Conservation (phyloP, 2,888 invertebrate species). For the Diplazon laetatorius region DNA sequence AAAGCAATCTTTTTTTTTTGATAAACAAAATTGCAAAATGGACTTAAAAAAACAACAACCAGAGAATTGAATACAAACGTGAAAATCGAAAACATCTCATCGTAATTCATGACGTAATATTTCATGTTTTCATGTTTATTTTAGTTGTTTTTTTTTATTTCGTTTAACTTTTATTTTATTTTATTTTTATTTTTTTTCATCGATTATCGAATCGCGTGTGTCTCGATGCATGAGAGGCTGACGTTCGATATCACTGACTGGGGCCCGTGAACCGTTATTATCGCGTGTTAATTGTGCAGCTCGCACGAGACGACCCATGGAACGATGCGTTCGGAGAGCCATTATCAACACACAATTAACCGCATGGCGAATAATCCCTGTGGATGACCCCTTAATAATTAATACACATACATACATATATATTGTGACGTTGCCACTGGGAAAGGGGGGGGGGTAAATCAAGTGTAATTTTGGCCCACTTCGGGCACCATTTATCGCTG, state of each 20-base stretch:
- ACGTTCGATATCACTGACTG: slow-evolving; percentile 21
- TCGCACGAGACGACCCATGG: slow-evolving; percentile 38
- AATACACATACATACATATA: too few relatives aligned
- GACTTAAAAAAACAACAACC: too few relatives aligned
- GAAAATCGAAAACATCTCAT: too few relatives aligned
- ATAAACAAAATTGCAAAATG: not conserved
- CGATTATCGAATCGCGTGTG: slow-evolving; percentile 33
- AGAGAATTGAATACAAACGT: not conserved
- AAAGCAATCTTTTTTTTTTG: not conserved
- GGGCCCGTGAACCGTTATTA: slow-evolving; percentile 43
- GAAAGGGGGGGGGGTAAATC: too few relatives aligned
- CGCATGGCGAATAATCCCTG: slow-evolving; percentile 51
- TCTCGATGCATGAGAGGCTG: slow-evolving; percentile 36
- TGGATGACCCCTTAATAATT: slow-evolving; percentile 61
- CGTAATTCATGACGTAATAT: too few relatives aligned
- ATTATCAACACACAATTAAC: slow-evolving; percentile 62
- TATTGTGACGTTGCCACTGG: too few relatives aligned
- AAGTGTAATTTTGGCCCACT: too few relatives aligned
- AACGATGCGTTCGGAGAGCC: slow-evolving; percentile 56
- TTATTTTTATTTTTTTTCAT: slow-evolving; percentile 24
- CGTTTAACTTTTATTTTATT: too few relatives aligned
- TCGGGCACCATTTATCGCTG: too few relatives aligned
- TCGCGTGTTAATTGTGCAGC: slow-evolving; percentile 41
- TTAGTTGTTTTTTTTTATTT: too few relatives aligned
- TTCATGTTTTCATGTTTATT: too few relatives aligned